phyloP scores from a whole-genome alignment of 2,113 vertebrate genomes.

The Mirounga angustirostris region DNA sequence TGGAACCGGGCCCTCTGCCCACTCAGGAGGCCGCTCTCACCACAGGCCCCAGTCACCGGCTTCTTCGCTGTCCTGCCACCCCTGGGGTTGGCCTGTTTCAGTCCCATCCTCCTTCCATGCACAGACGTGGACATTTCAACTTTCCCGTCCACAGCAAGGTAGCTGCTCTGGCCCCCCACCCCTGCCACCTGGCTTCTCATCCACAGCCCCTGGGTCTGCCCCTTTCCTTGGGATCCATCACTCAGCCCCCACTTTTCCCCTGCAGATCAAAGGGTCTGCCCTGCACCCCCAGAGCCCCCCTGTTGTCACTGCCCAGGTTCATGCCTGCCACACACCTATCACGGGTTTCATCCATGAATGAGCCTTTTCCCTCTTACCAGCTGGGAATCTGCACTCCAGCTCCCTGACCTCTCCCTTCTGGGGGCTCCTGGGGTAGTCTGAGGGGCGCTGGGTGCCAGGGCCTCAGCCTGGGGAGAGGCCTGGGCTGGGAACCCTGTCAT shows the following conservation, averaged over 20 bases:
- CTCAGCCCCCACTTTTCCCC: background rate
- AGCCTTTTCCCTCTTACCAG: background rate
- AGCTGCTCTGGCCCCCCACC: background rate
- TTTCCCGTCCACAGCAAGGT: background rate
- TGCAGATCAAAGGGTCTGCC: background rate
- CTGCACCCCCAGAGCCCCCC: rapidly evolving
- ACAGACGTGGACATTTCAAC: background rate
- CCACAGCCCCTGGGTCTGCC: no score
- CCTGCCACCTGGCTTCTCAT: background rate
- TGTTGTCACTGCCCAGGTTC: background rate
- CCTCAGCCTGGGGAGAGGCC: background rate
- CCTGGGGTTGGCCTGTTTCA: background rate
- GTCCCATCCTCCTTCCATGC: background rate
- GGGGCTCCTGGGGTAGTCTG: background rate
- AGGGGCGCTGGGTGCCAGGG: background rate
- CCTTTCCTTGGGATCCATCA: background rate
- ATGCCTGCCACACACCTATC: background rate
- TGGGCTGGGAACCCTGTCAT: conserved; percentile 27
- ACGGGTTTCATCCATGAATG: background rate
- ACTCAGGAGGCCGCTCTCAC: background rate
- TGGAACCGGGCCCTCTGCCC: conserved; percentile 9
- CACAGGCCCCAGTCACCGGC: background rate
- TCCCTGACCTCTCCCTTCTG: background rate
- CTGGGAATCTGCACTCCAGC: background rate
- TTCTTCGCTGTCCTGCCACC: background rate